Evolutionary conservation across 2,888 invertebrate genomes (phyloP), one percentile per base, ranked within the genome.

Genomic region (Apodemia duryi): DNA sequence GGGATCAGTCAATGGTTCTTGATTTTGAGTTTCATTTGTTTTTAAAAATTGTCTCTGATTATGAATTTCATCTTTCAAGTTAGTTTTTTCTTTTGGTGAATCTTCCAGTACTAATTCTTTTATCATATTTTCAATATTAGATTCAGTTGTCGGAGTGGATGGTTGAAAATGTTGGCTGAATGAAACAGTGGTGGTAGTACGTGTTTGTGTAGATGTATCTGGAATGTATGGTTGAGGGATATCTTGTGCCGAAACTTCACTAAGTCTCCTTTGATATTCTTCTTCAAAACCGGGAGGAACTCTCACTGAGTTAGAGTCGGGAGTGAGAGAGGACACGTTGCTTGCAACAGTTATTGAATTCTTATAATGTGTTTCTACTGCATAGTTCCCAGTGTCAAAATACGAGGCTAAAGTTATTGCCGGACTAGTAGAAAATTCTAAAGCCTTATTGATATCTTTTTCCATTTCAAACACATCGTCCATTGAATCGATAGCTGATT

Each of bases 301-400:
- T 2, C 79, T 74, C 51, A 81, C 72, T 4, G 65, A 67, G 74
- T 60, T 38, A 57, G 70, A 69, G 6, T 68, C 72, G 35, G 71
- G 66, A 49, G 69, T 68, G 11, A 71, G 72, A 11, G 71, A 65
- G 10, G 67, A 68, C 13, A 72, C 21, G 51, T 68, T 66, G 6
- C 78, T 66, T 0, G 83, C 80, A 11, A 83, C 82, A 2, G 76
- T 77, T 1, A 84, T 67, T 0, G 84, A 83, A 52, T 90, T 90
- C 64, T 75, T 81, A 57, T 84, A 89, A 70, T 91, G 85, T 46
- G 84, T 82, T 63, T 91, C 91, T 11, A 79, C 91, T 0, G 91
- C 91, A 70, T 86, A 91, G 66, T 91, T 91, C 1, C 91, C 91
- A 0, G 91, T 91, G 65, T 91, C 91, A 46, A 91, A 91, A 70